Conservation (phyloP, 2,113 vertebrate species). For the Seriola dumerili region DNA sequence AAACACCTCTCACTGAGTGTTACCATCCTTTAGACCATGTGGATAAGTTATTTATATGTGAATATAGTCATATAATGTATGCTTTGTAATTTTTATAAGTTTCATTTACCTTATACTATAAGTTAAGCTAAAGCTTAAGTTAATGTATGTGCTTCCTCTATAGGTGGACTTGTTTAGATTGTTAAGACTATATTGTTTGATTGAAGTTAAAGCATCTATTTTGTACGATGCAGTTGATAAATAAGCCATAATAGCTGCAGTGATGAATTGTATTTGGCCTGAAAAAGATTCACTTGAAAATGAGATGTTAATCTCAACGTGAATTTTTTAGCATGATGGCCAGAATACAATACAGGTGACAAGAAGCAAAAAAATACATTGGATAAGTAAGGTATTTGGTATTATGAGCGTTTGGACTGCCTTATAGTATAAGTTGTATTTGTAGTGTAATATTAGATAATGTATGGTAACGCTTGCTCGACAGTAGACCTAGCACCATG, state of each 20-base stretch:
- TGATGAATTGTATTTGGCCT: constrained; percentile 43
- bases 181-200: constrained; percentile 40
- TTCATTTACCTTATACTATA: constrained; percentile 62
- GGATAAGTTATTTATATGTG: constrained; percentile 60
- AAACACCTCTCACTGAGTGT: constrained; percentile 69
- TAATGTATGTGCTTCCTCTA: constrained; percentile 47
- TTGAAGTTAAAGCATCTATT: constrained; percentile 16
- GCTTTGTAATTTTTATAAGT: constrained; percentile 54
- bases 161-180: constrained; percentile 34
- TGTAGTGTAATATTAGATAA: constrained; percentile 21
- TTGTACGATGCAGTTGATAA: not conserved
- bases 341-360: constrained; percentile 18
- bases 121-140: constrained; percentile 62
- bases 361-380: not conserved
- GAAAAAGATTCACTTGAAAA: constrained; percentile 64
- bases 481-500: constrained; percentile 51
- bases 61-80: constrained; percentile 40
- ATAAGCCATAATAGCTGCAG: constrained; percentile 3
- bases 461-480: constrained; percentile 50
- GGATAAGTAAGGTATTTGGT: constrained; percentile 7
- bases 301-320: constrained; percentile 71
- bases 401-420: constrained; percentile 21
- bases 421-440: constrained; percentile 24
- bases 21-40: constrained; percentile 64
- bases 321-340: constrained; percentile 33